Evolutionary conservation across 2,113 vertebrate species (phyloP), one percentile per base, ranked within the genome.

Genomic region (Zosterops pallidus): DNA sequence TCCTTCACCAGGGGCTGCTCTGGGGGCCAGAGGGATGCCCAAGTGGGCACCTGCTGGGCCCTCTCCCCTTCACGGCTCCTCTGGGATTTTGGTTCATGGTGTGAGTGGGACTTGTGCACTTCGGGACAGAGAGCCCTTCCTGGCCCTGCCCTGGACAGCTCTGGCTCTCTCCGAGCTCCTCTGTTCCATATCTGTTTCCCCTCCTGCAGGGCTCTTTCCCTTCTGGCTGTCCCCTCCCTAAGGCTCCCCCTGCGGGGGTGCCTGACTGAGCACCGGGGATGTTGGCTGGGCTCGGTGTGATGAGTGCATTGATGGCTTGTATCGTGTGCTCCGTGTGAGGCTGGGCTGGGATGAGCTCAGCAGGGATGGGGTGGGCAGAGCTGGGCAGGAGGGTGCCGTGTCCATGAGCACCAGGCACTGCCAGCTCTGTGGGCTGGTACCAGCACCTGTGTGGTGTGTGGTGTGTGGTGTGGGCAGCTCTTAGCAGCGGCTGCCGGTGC

Each of bases 61-160:
- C 33, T 74, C 20, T 64, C 17, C 47, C n/a, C 3, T 13, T 42
- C 2, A 1, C 1, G 2, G 65, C 35, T 71, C 44, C 44, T 39
- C 41, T 26, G 52, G 60, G 56, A 4, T 80, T 72, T 39, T 47
- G 52, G 35, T 56, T 90, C 35, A 9, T 1, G 11, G 56, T 39
- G 47, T 6, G 9, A 65, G 39, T 18, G 60, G 31, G 39, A 18
- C 7, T 67, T 0, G 1, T 9, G 26, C 1, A 0, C 42, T 20
- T 37, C 3, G 0, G 86, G 70, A 11, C 7, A 2, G 28, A 9
- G 20, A 47, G 42, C 31, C 13, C 65, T 59, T 46, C 78, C 69
- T 3, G 3, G 37, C 12, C 55, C 26, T 46, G 0, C 28, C 1
- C 8, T 75, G 0, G 0, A 1, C 1, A 5, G 46, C 47, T 72